Base-by-base conservation (phyloP, 2,797 vertebrate species). In the Phoxinus dragarum region DNA sequence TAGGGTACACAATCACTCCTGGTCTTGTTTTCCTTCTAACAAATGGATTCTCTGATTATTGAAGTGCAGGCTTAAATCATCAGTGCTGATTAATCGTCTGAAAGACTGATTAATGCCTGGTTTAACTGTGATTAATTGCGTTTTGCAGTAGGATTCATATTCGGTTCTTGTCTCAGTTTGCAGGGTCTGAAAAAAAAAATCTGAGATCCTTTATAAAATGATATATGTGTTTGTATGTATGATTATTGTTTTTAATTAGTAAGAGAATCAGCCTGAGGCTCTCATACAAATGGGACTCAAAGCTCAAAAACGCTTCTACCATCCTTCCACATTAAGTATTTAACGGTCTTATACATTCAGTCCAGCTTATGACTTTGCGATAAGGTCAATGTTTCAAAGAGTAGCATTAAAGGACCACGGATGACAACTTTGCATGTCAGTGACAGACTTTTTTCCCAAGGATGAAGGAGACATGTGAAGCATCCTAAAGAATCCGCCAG, bases 1-100 rank as follows among this genome's bases (percentile, higher is more conserved):
- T 36, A 82, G 81, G 76, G 80, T 72, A 68, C 81, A 86, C 83
- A 82, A 66, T 76, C 61, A 81, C 31, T n/a, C 64, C 72, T 80
- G 38, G 85, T 68, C 88, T 86, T 89, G 82, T 88, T 89, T 89
- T 93, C 83, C 56, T 90, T 88, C 67, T 84, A 82, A 61, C 88
- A 88, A 90, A 90, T 93, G 90, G 90, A 90, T 94, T 91, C 91
- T 73, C 87, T 84, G 90, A 84, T 89, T 84, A 74, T 83, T 88
- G 80, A 87, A 86, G 86, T 76, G 79, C 52, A 80, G 75, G 81
- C 85, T 80, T 83, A 52, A 85, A 81, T 89, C 67, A 42, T 73
- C 59, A 90, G 80, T 87, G 76, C 85, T 88, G 87, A 89, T 91
- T 88, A 85, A 91, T 82, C 69, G 80, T 52, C 76, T 89, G 68